Evolutionary conservation across 2,113 vertebrate species (phyloP).

Genomic region (Tupaia tana): DNA sequence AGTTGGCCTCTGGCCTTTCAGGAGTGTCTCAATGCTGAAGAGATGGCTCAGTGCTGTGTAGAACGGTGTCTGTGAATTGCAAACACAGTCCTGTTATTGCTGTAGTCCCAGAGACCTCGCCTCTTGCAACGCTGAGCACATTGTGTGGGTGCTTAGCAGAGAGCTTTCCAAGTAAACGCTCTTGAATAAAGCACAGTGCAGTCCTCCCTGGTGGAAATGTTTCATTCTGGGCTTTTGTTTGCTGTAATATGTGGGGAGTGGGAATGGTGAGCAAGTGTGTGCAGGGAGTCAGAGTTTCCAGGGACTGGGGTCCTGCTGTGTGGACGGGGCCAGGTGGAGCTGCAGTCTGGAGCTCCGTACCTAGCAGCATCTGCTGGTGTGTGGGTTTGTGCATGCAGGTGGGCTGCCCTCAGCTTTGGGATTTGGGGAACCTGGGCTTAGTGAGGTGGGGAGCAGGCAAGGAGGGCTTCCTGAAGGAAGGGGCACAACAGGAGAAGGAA

Average conservation of each 20-base stretch:
- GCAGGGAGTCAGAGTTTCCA: neutral
- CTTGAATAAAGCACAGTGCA: no score
- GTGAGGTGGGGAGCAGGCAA: neutral
- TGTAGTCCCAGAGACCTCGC: neutral
- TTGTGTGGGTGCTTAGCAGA: neutral
- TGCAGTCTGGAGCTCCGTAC: no score
- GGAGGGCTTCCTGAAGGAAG: neutral
- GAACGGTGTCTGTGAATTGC: neutral
- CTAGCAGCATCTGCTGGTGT: no score
- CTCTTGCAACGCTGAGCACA: fast-evolving
- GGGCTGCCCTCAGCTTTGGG: neutral
- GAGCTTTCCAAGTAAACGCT: neutral
- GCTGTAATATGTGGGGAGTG: fast-evolving
- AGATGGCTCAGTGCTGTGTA: neutral
- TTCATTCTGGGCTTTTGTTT: neutral
- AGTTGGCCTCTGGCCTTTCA: neutral
- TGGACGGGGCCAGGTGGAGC: no score
- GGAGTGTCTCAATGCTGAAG: neutral
- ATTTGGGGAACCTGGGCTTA: neutral
- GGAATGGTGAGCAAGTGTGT: neutral
- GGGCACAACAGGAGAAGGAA: neutral
- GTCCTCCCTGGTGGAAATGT: neutral
- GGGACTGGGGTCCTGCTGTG: neutral
- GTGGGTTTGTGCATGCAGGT: no score
- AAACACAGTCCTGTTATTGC: neutral